Base-by-base conservation (phyloP, 2,797 vertebrate species). In the Melanotaenia nigrans region DNA sequence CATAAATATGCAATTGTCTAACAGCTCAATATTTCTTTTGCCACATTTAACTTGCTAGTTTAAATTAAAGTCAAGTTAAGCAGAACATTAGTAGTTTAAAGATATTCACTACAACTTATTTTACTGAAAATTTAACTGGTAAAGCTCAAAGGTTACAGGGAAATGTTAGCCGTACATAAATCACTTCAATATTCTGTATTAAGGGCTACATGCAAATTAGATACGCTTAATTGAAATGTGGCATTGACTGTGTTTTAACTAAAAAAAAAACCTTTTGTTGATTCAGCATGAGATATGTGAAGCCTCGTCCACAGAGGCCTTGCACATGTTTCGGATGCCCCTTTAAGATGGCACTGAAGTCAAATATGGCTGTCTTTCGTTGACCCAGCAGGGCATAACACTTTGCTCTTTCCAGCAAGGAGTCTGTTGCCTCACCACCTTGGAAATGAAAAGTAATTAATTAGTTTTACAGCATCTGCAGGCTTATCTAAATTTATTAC, bases 341-440 rank as follows among this genome's bases (percentile, higher is more conserved):
- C 83, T 93, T 97, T 10, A 99, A 92, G 75, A 96, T 88, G 3
- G 95, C 85, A 55, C 94, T 96, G 83, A 97, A 97, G 81, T 99
- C 97, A 85, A 97, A 98, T 89, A 99, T 95, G 1, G 97, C 96
- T 0, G 96, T 99, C 93, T 96, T 99, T 86, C 93, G 93, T 88
- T 97, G 98, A 42, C 96, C 97, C 51, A 98, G 94, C 70, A 87
- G 78, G 42, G 91, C 95, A 0, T 99, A 99, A 69, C 97, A 99
- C 51, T 82, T 94, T 1, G 95, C 98, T 68, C 97, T 95, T 83
- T 93, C 86, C 70, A 99, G 91, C 79, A 99, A 89, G 4, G 95
- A 95, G 28, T 97, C 95, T 6, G 77, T 83, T 54, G 94, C 96
- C 59, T 83, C 90, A 0, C 94, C 94, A 71, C 96, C 98, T 99